A percentile compares a stretch with the other conserved stretches of the same genome.
Evolutionary conservation across 1,140 invertebrate species (phyloP).

Genomic region (Drosophila willistoni): DNA sequence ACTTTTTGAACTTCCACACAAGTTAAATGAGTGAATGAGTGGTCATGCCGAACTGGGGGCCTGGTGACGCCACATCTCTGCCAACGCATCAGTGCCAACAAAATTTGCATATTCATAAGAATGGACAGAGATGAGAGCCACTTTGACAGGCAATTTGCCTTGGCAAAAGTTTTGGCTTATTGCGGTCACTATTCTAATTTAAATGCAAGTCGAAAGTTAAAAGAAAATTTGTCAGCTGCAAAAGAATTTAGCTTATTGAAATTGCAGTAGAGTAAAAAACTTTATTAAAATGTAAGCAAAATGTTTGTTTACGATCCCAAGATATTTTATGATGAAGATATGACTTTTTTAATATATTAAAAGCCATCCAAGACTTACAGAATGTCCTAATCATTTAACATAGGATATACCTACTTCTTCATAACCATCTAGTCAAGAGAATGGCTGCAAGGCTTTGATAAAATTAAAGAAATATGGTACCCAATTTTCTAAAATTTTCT

Average conservation of each 20-base stretch:
- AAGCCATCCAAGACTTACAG: too few species aligned
- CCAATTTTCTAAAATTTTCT: too few species aligned
- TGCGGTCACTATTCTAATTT: conserved; percentile 55
- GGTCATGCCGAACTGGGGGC: not conserved
- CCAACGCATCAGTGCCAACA: conserved; percentile 17
- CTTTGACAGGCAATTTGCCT: conserved; percentile 54
- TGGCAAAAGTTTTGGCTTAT: conserved; percentile 38
- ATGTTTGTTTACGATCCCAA: too few species aligned
- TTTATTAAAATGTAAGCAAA: conserved; percentile 25
- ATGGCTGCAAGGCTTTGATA: too few species aligned
- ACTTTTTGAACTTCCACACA: conserved; percentile 48
- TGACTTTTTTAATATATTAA: too few species aligned
- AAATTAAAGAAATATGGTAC: too few species aligned
- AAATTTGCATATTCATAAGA: conserved; percentile 72
- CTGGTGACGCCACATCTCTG: conserved; percentile 61
- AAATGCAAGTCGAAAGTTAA: conserved; percentile 42
- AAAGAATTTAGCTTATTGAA: not conserved
- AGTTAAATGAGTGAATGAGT: conserved; percentile 55
- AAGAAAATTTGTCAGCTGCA: conserved; percentile 4
- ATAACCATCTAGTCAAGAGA: too few species aligned
- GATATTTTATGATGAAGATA: too few species aligned
- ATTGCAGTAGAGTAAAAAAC: conserved; percentile 12
- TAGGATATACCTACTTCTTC: too few species aligned
- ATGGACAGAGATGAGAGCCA: conserved; percentile 18
- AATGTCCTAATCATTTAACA: too few species aligned